Conservation (phyloP, 2,113 vertebrate genomes). For the Todiramphus chloris region DNA sequence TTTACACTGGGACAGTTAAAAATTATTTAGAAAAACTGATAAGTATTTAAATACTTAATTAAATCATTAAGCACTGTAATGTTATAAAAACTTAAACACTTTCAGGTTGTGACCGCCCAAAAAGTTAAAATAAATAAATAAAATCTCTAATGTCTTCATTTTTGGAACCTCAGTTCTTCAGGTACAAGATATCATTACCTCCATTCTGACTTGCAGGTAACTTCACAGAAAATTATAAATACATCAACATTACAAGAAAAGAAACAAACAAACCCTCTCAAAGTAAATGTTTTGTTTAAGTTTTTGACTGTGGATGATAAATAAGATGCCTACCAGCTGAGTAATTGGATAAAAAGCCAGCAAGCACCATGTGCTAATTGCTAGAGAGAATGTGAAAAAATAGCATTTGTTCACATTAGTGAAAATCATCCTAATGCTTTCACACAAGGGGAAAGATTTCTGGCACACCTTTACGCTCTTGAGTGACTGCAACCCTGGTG, state of each 20-base stretch:
- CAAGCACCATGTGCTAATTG: not conserved
- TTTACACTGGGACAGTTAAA: not conserved
- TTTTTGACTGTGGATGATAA: not conserved
- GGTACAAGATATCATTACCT: not conserved
- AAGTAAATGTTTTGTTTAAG: not conserved
- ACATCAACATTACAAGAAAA: not conserved
- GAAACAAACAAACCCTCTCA: rapidly evolving
- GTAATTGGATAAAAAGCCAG: not conserved
- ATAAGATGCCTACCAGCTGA: not conserved
- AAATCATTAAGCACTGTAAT: not conserved
- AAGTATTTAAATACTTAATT: not conserved
- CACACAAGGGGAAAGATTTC: not conserved
- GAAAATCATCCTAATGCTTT: not conserved
- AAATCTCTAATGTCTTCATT: not conserved
- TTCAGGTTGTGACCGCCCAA: not conserved
- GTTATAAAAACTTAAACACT: not conserved
- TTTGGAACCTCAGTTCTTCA: not conserved
- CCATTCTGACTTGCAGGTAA: not conserved
- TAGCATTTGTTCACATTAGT: not conserved
- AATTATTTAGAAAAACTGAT: not conserved
- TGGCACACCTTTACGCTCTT: not conserved
- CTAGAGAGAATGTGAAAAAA: not conserved
- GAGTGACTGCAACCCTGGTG: not conserved
- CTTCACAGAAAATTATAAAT: not conserved
- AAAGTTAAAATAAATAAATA: not conserved